Conservation (phyloP, 2,113 vertebrate genomes). For the Oryctolagus cuniculus region mOryCun1.1 NC_091434.1:2732001-2732500, state of each 20-base stretch:
- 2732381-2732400: no score
- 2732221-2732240: no score
- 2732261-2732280: no score
- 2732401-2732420: not conserved
- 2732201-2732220: no score
- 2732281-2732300: not conserved
- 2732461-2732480: rapidly evolving
- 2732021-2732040: not conserved
- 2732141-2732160: not conserved
- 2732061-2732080: not conserved
- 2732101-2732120: no score
- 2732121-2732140: not conserved
- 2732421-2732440: not conserved
- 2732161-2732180: no score
- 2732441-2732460: rapidly evolving
- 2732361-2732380: not conserved
- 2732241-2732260: no score
- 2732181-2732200: no score
- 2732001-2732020: not conserved
- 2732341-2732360: not conserved
- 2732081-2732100: no score
- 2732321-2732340: no score
- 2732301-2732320: no score
- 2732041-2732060: not conserved
- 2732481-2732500: not conserved